phyloP scores from a whole-genome alignment of 2,113 vertebrate species.

The Takifugu bimaculatus region DNA sequence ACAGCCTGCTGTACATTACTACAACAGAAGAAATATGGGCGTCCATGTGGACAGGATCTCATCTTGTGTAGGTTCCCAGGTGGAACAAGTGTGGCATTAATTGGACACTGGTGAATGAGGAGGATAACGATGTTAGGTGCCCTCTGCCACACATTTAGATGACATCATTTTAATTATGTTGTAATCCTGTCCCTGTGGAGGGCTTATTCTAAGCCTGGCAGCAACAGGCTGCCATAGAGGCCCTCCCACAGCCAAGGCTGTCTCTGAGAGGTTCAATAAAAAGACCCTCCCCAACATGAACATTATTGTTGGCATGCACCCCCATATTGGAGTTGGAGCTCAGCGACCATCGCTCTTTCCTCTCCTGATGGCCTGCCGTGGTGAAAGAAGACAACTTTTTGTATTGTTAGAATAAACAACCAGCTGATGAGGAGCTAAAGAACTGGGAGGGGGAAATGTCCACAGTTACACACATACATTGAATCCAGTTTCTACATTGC shows the following conservation, averaged over 20 bases:
- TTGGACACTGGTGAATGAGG: slow-evolving; percentile 24
- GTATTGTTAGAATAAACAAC: slow-evolving; percentile 38
- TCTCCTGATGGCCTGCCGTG: no score
- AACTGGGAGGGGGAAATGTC: neutral
- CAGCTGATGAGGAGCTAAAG: slow-evolving; percentile 29
- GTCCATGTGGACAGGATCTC: no score
- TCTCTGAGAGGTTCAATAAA: no score
- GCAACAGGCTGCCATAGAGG: slow-evolving; percentile 36
- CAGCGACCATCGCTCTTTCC: no score
- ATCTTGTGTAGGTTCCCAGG: slow-evolving; percentile 11
- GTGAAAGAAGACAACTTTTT: slow-evolving; percentile 16
- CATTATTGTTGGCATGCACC: no score
- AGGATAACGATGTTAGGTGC: slow-evolving; percentile 18
- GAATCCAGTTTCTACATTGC: no score
- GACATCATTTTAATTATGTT: slow-evolving; percentile 51
- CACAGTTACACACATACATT: neutral
- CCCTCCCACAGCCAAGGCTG: no score
- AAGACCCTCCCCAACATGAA: no score
- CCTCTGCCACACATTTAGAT: slow-evolving; percentile 39
- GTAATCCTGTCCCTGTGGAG: slow-evolving; percentile 36
- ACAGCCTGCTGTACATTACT: slow-evolving; percentile 6
- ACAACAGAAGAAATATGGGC: neutral
- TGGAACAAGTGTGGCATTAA: slow-evolving; percentile 34
- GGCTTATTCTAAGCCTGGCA: slow-evolving; percentile 29
- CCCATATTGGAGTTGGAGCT: no score